Conservation (phyloP, 2,888 invertebrate species). For the Prosapia bicincta region DNA sequence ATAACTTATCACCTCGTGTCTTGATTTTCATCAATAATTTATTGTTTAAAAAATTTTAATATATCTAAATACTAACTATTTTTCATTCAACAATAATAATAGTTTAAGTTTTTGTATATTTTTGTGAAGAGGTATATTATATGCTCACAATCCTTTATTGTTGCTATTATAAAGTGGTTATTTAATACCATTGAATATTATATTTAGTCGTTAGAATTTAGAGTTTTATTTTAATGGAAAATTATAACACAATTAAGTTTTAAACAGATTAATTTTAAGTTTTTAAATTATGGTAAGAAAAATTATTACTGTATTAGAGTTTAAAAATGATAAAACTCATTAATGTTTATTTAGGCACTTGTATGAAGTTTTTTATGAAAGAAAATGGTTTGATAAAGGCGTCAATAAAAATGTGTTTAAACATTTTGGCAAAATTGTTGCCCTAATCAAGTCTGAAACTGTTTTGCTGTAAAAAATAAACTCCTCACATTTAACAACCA, state of each 20-base stretch:
- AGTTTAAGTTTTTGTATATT: conserved; percentile 26
- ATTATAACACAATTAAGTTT: not conserved
- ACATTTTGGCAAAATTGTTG: no score
- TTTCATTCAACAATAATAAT: conserved; percentile 23
- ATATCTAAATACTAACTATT: conserved; percentile 17
- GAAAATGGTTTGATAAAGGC: no score
- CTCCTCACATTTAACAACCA: no score
- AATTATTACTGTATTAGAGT: no score
- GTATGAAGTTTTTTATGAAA: no score
- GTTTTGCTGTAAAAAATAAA: no score
- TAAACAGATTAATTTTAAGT: no score
- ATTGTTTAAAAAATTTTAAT: conserved; percentile 10
- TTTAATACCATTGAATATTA: conserved; percentile 6
- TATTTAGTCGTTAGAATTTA: not conserved
- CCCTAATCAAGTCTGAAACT: no score
- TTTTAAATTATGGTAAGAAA: no score
- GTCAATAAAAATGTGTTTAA: no score
- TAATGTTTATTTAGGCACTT: no score
- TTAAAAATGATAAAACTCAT: no score
- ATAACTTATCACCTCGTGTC: conserved; percentile 29
- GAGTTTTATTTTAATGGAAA: not conserved
- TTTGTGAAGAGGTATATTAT: conserved; percentile 15
- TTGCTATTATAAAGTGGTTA: conserved; percentile 14
- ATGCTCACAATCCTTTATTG: conserved; percentile 24
- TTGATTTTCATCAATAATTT: conserved; percentile 21